phyloP scores from a whole-genome alignment of 53 echinoderm and acorn worm species.

The Hippasteria phrygiana region DNA sequence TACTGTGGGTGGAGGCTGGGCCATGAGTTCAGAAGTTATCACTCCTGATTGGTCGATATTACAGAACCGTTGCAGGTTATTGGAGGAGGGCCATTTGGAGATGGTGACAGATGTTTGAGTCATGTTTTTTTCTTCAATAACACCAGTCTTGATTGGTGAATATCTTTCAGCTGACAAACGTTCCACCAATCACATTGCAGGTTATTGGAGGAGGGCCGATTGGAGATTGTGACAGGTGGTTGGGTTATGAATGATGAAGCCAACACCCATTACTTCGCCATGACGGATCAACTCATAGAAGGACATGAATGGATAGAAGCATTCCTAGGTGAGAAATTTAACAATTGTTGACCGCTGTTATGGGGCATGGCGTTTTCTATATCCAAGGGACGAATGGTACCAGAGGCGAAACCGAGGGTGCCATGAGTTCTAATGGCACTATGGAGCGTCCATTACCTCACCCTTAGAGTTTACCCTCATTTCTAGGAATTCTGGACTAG shows the following conservation, averaged over 20 bases:
- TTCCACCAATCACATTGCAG: constrained; percentile 64
- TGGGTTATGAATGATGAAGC: constrained; percentile 99
- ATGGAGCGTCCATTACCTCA: no score
- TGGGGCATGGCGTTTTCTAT: no score
- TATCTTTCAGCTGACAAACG: not conserved
- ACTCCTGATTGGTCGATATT: not conserved
- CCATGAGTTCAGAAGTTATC: no score
- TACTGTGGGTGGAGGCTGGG: no score
- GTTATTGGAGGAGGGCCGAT: constrained; percentile 84
- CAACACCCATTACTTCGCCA: constrained; percentile 91
- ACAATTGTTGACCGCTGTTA: no score
- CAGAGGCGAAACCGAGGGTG: no score
- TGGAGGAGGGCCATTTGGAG: not conserved
- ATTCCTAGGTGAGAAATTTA: constrained; percentile 66
- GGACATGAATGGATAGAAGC: constrained; percentile 96
- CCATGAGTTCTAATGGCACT: no score
- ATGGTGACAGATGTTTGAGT: not conserved
- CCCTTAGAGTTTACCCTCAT: no score
- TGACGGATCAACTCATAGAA: constrained; percentile 94
- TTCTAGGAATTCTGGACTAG: no score
- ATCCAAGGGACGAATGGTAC: no score
- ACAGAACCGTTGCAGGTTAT: not conserved
- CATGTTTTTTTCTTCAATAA: not conserved
- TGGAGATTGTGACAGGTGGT: constrained; percentile 97
- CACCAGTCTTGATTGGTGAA: constrained; percentile 9